Base-by-base conservation (phyloP, 2,113 vertebrate genomes). In the Microcebus jonahi region DNA sequence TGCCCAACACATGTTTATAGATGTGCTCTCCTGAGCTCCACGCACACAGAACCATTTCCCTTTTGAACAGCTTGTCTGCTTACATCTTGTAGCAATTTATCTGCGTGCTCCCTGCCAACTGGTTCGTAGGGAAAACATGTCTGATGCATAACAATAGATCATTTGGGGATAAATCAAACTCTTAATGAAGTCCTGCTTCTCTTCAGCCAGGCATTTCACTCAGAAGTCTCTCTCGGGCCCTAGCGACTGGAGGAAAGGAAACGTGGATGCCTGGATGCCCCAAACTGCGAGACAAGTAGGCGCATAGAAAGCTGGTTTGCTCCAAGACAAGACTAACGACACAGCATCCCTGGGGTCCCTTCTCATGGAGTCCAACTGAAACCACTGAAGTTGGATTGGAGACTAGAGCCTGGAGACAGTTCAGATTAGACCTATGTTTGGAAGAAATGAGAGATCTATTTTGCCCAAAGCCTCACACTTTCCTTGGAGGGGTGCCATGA, bases 401-500 rank as follows among this genome's bases (percentile, higher is more conserved):
- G 97, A 97, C 98, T 92, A 81, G 94, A 98, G 98, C 94, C 98
- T 99, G 98, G 98, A 98, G 98, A 98, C 97, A 86, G 96, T 95
- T 98, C 98, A 98, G 96, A 98, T 98, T 97, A 98, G 98, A 98
- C 98, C 98, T 98, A 98, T 99, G 98, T 98, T 98, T 99, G 98
- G 98, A 98, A 98, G 98, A 98, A 98, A 98, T 96, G 98, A 98
- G 98, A 98, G 98, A 98, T 98, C 98, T 98, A 97, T 98, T 99
- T 98, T 98, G 98, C 98, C 98, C 97, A 98, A 98, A 98, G 98
- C 97, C 98, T 99, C 98, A 98, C 98, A 98, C 98, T 99, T 99
- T 98, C 98, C 98, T 98, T 98, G 98, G 98, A 98, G 96, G 88
- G 31, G 89, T 10, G 98, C 98, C 98, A 98, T 94, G 96, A 95